phyloP scores from a whole-genome alignment of 1,140 invertebrate species.

The Achroia grisella region DNA sequence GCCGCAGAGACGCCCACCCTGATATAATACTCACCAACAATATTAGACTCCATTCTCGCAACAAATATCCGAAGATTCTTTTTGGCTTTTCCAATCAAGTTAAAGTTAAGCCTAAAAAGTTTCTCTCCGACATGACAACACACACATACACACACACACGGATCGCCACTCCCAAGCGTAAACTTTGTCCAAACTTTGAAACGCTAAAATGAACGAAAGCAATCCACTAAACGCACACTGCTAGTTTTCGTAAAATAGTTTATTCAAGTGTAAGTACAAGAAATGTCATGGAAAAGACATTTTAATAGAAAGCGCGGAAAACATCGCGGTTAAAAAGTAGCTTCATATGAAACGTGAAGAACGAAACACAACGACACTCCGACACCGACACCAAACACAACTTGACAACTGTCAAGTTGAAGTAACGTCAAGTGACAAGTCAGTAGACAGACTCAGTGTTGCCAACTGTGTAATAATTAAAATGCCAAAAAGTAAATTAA shows the following conservation, averaged over 20 bases:
- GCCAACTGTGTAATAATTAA: too few species aligned
- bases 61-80: constrained; percentile 21
- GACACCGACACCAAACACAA: constrained; percentile 18
- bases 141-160: constrained; percentile 42
- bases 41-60: constrained; percentile 50
- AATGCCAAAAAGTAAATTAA: too few species aligned
- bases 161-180: constrained; percentile 40
- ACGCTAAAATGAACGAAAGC: constrained; percentile 15
- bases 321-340: constrained; percentile 18
- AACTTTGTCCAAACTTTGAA: constrained; percentile 38
- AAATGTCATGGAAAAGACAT: neutral
- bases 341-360: too few species aligned
- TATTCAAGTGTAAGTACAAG: neutral
- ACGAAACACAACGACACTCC: too few species aligned
- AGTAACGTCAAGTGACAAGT: constrained; percentile 12
- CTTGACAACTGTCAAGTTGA: too few species aligned
- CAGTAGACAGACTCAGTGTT: neutral
- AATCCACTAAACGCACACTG: neutral
- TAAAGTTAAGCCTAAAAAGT: constrained; percentile 45
- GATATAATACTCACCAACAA: constrained; percentile 39
- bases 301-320: constrained; percentile 17
- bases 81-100: constrained; percentile 40
- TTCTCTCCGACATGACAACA: constrained; percentile 58
- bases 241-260: neutral
- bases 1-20: neutral